Evolutionary conservation across 2,888 invertebrate species (phyloP).

Genomic region (Ophioninae sp.): DNA sequence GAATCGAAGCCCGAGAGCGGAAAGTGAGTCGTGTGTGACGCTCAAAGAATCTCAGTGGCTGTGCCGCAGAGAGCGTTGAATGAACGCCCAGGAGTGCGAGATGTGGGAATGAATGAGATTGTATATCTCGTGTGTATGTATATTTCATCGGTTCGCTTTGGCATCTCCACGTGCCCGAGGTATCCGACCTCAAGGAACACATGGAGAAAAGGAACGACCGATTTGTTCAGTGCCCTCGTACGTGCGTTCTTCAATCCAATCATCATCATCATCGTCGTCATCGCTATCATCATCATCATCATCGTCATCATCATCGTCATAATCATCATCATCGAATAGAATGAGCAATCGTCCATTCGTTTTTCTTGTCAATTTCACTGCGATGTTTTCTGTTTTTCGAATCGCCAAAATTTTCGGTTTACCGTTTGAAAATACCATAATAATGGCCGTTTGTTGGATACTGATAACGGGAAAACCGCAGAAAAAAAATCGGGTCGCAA

Average conservation of each 20-base stretch:
- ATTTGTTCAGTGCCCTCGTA: neutral
- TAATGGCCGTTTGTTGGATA: neutral
- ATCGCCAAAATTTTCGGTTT: neutral
- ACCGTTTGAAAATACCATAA: neutral
- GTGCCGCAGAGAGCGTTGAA: slow-evolving; percentile 57
- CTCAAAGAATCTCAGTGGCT: slow-evolving; percentile 49
- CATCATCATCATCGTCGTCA: neutral
- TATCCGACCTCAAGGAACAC: slow-evolving; percentile 17
- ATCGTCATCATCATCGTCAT: neutral
- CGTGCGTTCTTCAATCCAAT: neutral
- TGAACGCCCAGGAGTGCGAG: slow-evolving; percentile 59
- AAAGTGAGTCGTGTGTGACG: slow-evolving; percentile 66
- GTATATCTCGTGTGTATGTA: slow-evolving; percentile 39
- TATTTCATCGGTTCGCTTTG: slow-evolving; percentile 51
- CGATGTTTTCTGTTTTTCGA: neutral
- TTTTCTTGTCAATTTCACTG: neutral
- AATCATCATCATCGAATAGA: neutral
- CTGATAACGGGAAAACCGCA: neutral
- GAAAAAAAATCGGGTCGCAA: neutral
- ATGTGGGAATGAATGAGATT: slow-evolving; percentile 61
- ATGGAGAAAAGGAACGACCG: slow-evolving; percentile 7
- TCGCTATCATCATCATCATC: neutral
- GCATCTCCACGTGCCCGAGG: slow-evolving; percentile 41
- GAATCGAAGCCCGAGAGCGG: slow-evolving; percentile 77
- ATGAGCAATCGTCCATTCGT: neutral